Conservation (phyloP, 1,140 invertebrate genomes). For the Pseudomyrmex concolor region DNA sequence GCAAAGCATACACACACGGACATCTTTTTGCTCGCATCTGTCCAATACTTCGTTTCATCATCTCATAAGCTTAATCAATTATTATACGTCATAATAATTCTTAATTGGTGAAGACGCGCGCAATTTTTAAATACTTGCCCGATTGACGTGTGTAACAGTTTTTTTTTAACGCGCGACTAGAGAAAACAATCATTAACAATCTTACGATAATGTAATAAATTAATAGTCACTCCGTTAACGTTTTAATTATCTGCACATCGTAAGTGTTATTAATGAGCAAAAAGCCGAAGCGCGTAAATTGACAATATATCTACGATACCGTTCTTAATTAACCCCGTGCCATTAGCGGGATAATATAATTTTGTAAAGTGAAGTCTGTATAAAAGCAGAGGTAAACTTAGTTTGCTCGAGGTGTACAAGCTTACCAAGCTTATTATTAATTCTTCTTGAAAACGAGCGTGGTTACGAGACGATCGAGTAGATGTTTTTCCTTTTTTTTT, state of each 20-base stretch:
- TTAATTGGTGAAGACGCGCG: too few species aligned
- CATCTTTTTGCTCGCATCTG: too few species aligned
- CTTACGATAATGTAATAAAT: background rate
- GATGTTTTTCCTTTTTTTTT: too few species aligned
- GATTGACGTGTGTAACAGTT: background rate
- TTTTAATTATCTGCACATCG: constrained; percentile 16
- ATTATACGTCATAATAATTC: too few species aligned
- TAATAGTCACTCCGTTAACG: constrained; percentile 15
- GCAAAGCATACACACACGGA: too few species aligned
- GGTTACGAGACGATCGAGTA: too few species aligned
- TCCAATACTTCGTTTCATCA: too few species aligned
- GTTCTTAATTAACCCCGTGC: background rate
- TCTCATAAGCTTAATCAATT: too few species aligned
- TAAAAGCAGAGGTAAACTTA: background rate
- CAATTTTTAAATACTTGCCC: background rate
- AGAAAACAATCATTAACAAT: too few species aligned
- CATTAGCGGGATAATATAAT: constrained; percentile 64
- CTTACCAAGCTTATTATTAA: constrained; percentile 33
- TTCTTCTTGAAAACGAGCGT: constrained; percentile 61
- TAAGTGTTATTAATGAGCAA: background rate
- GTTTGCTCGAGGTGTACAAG: background rate
- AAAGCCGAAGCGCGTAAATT: constrained; percentile 22
- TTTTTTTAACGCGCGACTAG: background rate
- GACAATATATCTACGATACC: constrained; percentile 8
- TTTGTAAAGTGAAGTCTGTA: constrained; percentile 57